phyloP scores from a whole-genome alignment of 1,140 invertebrate species.

The Drosophila teissieri region DNA sequence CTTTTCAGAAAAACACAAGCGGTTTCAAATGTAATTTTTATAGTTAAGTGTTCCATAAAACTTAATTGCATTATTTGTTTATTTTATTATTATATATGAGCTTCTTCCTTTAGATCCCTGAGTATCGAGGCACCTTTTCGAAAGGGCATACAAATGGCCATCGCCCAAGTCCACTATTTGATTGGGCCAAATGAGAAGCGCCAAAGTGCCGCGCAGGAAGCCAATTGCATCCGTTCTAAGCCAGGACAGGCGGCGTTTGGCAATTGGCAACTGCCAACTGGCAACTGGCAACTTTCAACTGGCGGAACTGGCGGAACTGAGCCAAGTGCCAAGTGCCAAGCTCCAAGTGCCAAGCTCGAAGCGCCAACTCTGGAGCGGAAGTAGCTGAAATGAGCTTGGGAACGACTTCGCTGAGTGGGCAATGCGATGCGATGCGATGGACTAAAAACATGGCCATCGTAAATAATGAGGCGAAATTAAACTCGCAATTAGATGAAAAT shows the following conservation, averaged over 20 bases:
- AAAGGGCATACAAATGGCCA: slow-evolving; percentile 39
- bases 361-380: slow-evolving; percentile 53
- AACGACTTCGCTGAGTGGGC: slow-evolving; percentile 49
- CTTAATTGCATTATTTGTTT: too few species aligned
- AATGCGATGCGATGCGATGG: slow-evolving; percentile 11
- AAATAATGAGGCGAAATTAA: slow-evolving; percentile 79
- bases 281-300: slow-evolving; percentile 36
- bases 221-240: slow-evolving; percentile 70
- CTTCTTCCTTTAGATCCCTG: too few species aligned
- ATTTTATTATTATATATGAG: not conserved
- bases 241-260: slow-evolving; percentile 51
- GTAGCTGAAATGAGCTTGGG: slow-evolving; percentile 66
- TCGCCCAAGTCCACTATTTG: slow-evolving; percentile 32
- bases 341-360: slow-evolving; percentile 10
- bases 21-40: not conserved
- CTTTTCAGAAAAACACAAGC: not conserved
- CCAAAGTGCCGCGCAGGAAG: slow-evolving; percentile 64
- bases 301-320: slow-evolving; percentile 68
- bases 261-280: slow-evolving; percentile 14
- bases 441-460: slow-evolving; percentile 47
- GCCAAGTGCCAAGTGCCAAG: slow-evolving; percentile 12
- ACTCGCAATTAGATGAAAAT: slow-evolving; percentile 71
- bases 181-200: slow-evolving; percentile 74
- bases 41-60: too few species aligned
- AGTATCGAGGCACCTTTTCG: not conserved